Base-by-base conservation (phyloP, 2,888 invertebrate genomes). In the Acanthosepion esculentum region DNA sequence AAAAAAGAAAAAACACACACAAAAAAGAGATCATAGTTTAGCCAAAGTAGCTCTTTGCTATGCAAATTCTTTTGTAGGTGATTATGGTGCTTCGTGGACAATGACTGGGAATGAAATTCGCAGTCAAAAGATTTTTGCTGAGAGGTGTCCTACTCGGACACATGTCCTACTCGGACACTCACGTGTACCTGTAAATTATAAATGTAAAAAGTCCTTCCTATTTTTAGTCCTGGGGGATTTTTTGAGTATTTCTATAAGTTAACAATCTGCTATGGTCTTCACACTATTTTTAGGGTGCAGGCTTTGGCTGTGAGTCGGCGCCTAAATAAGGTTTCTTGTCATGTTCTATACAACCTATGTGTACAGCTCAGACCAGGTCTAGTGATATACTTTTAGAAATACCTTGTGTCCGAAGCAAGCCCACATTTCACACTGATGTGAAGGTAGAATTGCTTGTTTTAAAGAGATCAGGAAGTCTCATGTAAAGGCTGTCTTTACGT, bases 51-150 rank as follows among this genome's bases (percentile, higher is more conserved):
- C 94, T 64, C 94, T 64, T 94, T 59, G 94, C 94, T 94, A 94
- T 94, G 94, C 94, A 94, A 94, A 94, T 94, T 94, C 64, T 94
- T 93, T 94, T 94, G 94, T 94, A 94, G 94, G 94, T 64, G 59
- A 94, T 55, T 23, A 94, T 94, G 94, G 94, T 94, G 94, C 94
- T 94, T 94, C 59, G 94, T 64, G 64, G 94, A 94, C 64, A 94
- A 94, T 64, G 94, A 94, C 94, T 94, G 94, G 48, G 94, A 64
- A 94, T 93, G 64, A 94, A 64, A 64, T 94, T 94, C 64, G 94
- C 48, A 33, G 94, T 94, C 55, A 59, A 64, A 53, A 94, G 41
- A 59, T 29, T 33, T 94, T 94, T 94, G 93, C 53, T 93, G 93
- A 93, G n/a, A 53, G 93, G 93, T 93, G 93, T 93, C 93, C 53